Evolutionary conservation across 1,140 invertebrate genomes (phyloP), one percentile per base, ranked within the genome.

Genomic region (Proales similis): DNA sequence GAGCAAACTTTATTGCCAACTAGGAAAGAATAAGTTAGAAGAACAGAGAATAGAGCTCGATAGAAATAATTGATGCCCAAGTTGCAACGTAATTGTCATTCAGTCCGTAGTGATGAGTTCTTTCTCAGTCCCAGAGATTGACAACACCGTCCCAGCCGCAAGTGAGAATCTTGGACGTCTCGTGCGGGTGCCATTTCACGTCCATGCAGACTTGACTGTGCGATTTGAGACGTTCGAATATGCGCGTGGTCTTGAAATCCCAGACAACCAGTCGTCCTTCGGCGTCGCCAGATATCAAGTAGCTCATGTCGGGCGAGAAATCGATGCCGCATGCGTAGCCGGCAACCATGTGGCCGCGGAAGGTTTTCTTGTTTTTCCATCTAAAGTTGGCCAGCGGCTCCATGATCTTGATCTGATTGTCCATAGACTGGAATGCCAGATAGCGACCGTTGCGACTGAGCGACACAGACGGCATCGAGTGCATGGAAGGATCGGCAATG

Each of bases 401-500:
- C 74, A 98, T 98, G 62, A 98, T 93, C 9, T 92, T 85, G 38
- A 99, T 88, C 79, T 97, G 96, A 73, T 98, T 99, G 77, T 99
- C 94, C 88, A 99, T 92, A 63, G 88, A 91, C 74, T 99, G 95
- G 74, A 94, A 98, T 0, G 93, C 92, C 38, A 98, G 79, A 93
- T 94, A 99, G 78, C 98, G 98, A 69, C 89, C 86, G 79, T 97
- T 98, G 2, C 90, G 92, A 1, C 91, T 86, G 12, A 86, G 79
- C 0, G 90, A 90, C 0, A 97, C 91, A 1, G 90, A 85, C 0
- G 95, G 95, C 85, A 98, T 95, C 4, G 92, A 96, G 78, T 99
- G 94, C 90, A 99, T 95, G 2, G 87, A 86, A 2, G 94, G 93
- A 79, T 99, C 94, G n/a, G 94, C 93, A 68, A 99, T 98, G 71